Conservation (phyloP, 2,113 vertebrate genomes). For the Sebastes schlegelii region DNA sequence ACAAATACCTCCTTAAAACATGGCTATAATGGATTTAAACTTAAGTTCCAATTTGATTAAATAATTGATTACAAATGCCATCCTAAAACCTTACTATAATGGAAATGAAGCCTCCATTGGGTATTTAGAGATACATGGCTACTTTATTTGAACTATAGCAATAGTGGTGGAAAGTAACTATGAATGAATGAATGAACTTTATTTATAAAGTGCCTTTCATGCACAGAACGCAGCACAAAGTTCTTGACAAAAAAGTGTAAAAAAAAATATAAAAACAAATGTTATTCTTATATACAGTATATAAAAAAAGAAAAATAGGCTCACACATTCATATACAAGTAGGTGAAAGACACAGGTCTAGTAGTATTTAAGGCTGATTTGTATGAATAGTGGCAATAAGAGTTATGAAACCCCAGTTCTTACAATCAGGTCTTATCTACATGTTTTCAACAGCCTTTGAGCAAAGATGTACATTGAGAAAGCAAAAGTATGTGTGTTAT, state of each 20-base stretch:
- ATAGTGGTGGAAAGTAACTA: background rate
- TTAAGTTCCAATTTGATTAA: background rate
- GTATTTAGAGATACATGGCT: background rate
- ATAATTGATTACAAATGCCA: background rate
- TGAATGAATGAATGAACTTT: no score
- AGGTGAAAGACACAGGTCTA: no score
- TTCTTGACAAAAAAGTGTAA: no score
- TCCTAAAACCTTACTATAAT: background rate
- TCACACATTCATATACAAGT: no score
- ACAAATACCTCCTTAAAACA: no score
- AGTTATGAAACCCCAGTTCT: background rate
- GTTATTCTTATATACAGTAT: no score
- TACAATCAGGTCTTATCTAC: background rate
- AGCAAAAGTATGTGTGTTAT: rapidly evolving
- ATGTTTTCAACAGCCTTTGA: background rate
- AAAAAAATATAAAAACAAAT: no score
- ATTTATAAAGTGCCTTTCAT: no score
- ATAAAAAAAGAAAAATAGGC: no score
- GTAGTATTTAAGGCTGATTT: background rate
- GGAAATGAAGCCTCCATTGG: background rate
- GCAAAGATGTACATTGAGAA: background rate
- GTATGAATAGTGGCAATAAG: background rate
- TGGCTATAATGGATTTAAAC: no score
- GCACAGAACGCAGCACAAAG: no score
- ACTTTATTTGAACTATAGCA: background rate